phyloP scores from a whole-genome alignment of 2,113 vertebrate genomes.

The Sprattus sprattus region DNA sequence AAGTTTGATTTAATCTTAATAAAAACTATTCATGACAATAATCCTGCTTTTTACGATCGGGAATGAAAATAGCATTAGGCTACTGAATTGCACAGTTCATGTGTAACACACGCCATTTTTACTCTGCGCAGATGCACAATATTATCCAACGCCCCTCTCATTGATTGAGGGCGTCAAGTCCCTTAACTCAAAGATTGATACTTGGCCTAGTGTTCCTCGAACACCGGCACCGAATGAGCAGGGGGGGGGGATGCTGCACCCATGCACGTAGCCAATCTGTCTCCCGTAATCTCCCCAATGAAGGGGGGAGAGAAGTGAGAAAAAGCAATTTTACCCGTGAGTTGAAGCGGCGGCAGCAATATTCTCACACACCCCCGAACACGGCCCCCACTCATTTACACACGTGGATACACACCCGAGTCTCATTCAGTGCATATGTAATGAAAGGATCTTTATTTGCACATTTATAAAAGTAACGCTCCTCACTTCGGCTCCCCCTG shows the following conservation, averaged over 20 bases:
- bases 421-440: slow-evolving; percentile 62
- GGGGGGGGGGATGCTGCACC: not conserved
- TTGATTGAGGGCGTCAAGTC: not conserved
- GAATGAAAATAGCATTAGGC: not conserved
- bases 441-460: slow-evolving; percentile 94
- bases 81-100: not conserved
- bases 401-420: slow-evolving; percentile 36
- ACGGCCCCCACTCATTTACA: slow-evolving; percentile 17
- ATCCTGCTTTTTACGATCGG: not conserved
- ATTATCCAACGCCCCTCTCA: not conserved
- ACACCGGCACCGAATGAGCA: not conserved
- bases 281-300: not conserved
- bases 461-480: slow-evolving; percentile 90
- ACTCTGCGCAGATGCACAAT: not conserved
- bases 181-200: not conserved
- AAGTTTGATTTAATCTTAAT: not conserved
- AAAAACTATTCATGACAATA: not conserved
- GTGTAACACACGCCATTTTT: not conserved
- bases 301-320: slow-evolving; percentile 10
- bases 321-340: slow-evolving; percentile 15
- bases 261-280: slow-evolving; percentile 16
- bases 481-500: slow-evolving; percentile 67
- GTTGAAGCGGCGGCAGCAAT: slow-evolving; percentile 11
- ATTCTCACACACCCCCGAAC: not conserved
- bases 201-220: not conserved